phyloP scores from a whole-genome alignment of 2,888 invertebrate genomes.

The Xiphydria camelus region DNA sequence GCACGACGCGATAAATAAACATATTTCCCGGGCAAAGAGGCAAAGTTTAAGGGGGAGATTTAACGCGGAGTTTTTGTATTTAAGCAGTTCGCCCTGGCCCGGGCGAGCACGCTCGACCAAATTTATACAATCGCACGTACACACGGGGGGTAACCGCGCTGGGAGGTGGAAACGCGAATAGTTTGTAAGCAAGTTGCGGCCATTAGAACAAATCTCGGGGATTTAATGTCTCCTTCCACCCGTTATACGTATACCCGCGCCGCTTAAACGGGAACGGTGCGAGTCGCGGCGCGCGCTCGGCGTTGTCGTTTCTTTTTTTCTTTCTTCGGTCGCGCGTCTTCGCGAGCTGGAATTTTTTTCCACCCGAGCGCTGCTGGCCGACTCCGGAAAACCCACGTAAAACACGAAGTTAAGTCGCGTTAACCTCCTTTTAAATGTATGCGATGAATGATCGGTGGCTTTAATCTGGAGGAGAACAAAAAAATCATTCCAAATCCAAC shows the following conservation, averaged over 20 bases:
- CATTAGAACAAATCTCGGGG: conserved; percentile 56
- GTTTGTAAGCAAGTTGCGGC: conserved; percentile 54
- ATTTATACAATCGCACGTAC: conserved; percentile 48
- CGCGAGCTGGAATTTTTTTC: neutral
- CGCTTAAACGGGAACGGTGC: neutral
- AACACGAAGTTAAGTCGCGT: no score
- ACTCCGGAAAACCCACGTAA: no score
- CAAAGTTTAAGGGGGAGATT: conserved; percentile 37
- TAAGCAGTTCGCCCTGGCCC: conserved; percentile 21
- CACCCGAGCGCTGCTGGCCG: no score
- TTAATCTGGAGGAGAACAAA: no score
- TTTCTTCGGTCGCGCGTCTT: neutral
- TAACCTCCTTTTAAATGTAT: no score
- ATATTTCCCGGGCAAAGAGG: conserved; percentile 32
- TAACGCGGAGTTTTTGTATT: conserved; percentile 36
- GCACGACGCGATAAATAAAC: conserved; percentile 36
- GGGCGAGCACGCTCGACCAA: conserved; percentile 17
- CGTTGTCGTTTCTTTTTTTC: neutral
- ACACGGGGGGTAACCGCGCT: conserved; percentile 21
- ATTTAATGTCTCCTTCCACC: conserved; percentile 49
- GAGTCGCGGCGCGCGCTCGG: neutral
- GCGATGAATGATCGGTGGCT: no score
- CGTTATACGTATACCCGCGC: no score
- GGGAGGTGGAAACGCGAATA: conserved; percentile 38
- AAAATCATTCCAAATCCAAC: no score